Evolutionary conservation across 2,888 invertebrate species (phyloP), one percentile per base, ranked within the genome.

Genomic region (Kuschelorhynchus macadamiae): DNA sequence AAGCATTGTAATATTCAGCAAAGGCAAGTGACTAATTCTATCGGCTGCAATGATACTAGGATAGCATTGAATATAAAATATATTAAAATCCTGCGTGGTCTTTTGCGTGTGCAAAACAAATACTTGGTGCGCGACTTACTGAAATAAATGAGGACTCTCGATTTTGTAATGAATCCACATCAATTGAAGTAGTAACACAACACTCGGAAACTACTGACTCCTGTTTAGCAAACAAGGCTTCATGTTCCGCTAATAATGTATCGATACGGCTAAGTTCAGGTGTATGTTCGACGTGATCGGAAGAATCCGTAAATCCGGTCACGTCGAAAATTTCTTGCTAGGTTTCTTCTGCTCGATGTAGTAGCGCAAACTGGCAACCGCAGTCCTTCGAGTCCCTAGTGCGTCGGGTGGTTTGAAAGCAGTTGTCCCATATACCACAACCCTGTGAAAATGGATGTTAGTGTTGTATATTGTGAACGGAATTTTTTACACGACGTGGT

Each of bases 301-400:
- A 36, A n/a, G 52, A 25, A 17, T 66, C 52, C 50, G 52, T 39
- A 4, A 39, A 47, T 21, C 33, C 63, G 42, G 53, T 42, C 50
- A 56, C 56, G 64, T 44, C 67, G 64, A 53, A 41, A 30, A 33
- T 39, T 52, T 63, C 41, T 81, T 90, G 90, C 76, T 90, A 89
- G 81, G 88, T 88, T 85, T 90, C 90, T 82, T 91, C 92, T 78
- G 90, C 94, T 82, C 94, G 91, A 87, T 94, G 94, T 82, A 94
- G 90, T 82, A 94, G 88, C 80, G 94, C 94, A 86, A 94, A 94
- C 86, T 94, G 93, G 88, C 94, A 94, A 86, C 93, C 93, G 84
- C 94, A 94, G 85, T 94, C 94, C 83, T 94, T 91, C 76, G 91
- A 88, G 75, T 89, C 89, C 76, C 88, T 86, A 83, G 89, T 87